Conservation (phyloP, 2,888 invertebrate species). For the Marronus borbonicus region DNA sequence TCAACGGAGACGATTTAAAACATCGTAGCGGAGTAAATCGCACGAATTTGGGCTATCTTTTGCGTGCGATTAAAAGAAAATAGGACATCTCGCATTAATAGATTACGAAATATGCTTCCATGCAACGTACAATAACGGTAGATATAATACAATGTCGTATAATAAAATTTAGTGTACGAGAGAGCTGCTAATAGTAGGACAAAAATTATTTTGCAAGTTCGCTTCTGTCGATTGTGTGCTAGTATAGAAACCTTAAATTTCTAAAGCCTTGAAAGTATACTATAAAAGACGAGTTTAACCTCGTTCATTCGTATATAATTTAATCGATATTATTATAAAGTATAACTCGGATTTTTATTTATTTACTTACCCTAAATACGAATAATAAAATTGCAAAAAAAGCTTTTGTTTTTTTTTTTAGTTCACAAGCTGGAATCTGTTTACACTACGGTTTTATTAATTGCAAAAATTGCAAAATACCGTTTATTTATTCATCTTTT, state of each 20-base stretch:
- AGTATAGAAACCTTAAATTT: slow-evolving; percentile 41
- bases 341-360: background rate
- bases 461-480: too few relatives aligned
- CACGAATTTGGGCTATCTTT: too few relatives aligned
- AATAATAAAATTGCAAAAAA: background rate
- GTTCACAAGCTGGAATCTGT: too few relatives aligned
- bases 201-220: slow-evolving; percentile 12
- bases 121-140: slow-evolving; percentile 5
- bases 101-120: background rate
- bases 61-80: too few relatives aligned
- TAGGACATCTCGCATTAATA: too few relatives aligned
- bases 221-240: slow-evolving; percentile 22
- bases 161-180: background rate
- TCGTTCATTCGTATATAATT: slow-evolving; percentile 26
- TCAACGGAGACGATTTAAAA: too few relatives aligned
- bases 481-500: too few relatives aligned
- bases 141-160: background rate
- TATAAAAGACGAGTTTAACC: slow-evolving; percentile 20
- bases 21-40: too few relatives aligned
- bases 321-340: slow-evolving; percentile 31
- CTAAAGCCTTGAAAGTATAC: slow-evolving; percentile 41
- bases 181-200: slow-evolving; percentile 9
- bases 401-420: too few relatives aligned
- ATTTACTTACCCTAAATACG: slow-evolving; percentile 4
- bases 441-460: too few relatives aligned